phyloP scores from a whole-genome alignment of 2,113 vertebrate species.

The Centropus unirufus region DNA sequence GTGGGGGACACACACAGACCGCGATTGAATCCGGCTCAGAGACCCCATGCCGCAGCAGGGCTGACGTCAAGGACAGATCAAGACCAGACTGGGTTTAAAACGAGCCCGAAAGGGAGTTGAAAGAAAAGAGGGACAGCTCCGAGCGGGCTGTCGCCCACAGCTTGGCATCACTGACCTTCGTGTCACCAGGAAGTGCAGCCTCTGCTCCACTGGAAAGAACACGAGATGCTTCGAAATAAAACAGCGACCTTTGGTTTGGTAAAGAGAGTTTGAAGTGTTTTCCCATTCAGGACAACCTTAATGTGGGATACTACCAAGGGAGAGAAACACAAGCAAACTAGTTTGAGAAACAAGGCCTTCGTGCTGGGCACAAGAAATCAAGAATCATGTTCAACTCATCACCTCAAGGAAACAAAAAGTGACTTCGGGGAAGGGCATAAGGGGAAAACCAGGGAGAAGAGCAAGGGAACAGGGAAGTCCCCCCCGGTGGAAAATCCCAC shows the following conservation, averaged over 20 bases:
- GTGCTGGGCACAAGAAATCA: slow-evolving; percentile 73
- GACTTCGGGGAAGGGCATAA: background rate
- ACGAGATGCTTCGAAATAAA: slow-evolving; percentile 75
- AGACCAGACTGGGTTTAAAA: slow-evolving; percentile 62
- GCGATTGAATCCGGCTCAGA: slow-evolving; percentile 35
- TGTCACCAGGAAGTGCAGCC: slow-evolving; percentile 76
- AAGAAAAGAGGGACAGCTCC: slow-evolving; percentile 59
- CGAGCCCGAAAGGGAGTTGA: slow-evolving; percentile 36
- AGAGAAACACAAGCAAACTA: slow-evolving; percentile 71
- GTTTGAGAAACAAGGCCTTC: slow-evolving; percentile 75
- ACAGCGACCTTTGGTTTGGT: slow-evolving; percentile 84
- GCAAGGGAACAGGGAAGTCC: background rate
- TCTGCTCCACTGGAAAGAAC: slow-evolving; percentile 78
- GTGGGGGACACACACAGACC: slow-evolving; percentile 27
- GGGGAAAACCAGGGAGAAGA: background rate
- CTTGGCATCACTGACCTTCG: slow-evolving; percentile 69
- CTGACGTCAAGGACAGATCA: slow-evolving; percentile 44
- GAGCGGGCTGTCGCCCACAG: slow-evolving; percentile 60
- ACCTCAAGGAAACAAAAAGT: slow-evolving; percentile 59
- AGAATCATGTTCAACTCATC: slow-evolving; percentile 67
- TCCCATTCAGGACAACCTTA: slow-evolving; percentile 75
- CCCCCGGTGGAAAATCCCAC: background rate
- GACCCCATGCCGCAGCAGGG: slow-evolving; percentile 39
- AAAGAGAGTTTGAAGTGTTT: slow-evolving; percentile 72
- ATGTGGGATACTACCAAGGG: slow-evolving; percentile 74